Percentiles rank a stretch among this genome's conserved stretches.
Conservation (phyloP, 1,140 invertebrate species). For the Palaemon carinicauda region DNA sequence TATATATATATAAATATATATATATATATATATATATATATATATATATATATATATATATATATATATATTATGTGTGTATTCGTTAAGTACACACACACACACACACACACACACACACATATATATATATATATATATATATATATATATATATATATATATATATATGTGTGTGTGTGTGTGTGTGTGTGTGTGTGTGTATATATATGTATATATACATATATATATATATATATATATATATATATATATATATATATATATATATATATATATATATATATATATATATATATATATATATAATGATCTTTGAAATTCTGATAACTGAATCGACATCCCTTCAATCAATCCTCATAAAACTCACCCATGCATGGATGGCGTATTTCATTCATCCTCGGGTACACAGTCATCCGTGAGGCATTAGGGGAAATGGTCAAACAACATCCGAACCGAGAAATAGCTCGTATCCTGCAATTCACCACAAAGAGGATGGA, state of each 20-base stretch:
- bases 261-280: background rate
- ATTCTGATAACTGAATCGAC: too few relatives aligned
- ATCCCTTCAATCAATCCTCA: too few relatives aligned
- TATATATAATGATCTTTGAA: too few relatives aligned
- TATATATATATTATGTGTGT: background rate
- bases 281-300: constrained; percentile 2
- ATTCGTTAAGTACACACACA: too few relatives aligned
- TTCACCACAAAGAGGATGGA: too few relatives aligned
- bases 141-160: background rate
- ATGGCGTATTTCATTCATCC: too few relatives aligned
- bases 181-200: background rate
- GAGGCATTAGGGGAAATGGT: too few relatives aligned
- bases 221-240: background rate
- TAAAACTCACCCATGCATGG: too few relatives aligned
- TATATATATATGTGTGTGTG: background rate
- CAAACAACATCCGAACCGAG: too few relatives aligned
- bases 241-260: background rate
- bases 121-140: background rate
- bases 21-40: background rate
- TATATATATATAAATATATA: background rate
- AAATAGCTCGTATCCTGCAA: too few relatives aligned
- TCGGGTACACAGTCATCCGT: too few relatives aligned
- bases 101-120: background rate
- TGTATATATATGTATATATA: too few relatives aligned
- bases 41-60: background rate